A percentile compares a stretch with the other conserved stretches of the same genome.
Conservation (phyloP, 2,113 vertebrate species). For the Odontesthes bonariensis region DNA sequence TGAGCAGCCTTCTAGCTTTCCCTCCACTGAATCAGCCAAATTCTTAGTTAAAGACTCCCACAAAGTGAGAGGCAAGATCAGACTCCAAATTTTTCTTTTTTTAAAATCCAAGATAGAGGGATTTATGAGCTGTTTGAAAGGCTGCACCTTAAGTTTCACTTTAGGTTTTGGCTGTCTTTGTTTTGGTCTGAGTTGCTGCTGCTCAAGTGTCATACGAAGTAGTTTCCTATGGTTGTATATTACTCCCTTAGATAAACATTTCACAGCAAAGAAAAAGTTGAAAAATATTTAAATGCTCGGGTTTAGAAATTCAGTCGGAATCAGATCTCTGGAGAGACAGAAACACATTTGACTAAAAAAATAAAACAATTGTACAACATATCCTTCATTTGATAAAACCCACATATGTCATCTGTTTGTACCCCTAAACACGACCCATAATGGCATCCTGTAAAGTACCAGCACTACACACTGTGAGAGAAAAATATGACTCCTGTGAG, state of each 20-base stretch:
- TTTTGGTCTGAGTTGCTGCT: constrained; percentile 14
- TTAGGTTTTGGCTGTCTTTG: constrained; percentile 1
- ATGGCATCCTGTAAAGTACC: no score
- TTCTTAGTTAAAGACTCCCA: background rate
- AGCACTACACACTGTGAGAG: no score
- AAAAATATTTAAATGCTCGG: background rate
- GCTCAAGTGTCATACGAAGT: constrained; percentile 1
- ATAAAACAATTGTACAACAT: no score
- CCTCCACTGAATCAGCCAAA: background rate
- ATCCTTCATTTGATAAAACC: no score
- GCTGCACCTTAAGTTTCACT: background rate
- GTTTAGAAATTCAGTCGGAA: no score
- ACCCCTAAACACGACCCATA: background rate
- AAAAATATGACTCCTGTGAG: no score
- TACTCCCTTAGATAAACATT: background rate
- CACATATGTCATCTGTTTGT: no score
- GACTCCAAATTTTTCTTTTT: background rate
- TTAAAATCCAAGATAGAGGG: background rate
- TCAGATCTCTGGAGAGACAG: no score
- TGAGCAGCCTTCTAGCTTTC: background rate
- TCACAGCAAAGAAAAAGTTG: background rate
- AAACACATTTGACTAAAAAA: no score
- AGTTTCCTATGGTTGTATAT: constrained; percentile 7
- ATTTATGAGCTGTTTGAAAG: constrained; percentile 11
- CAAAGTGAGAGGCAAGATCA: background rate